Base-by-base conservation (phyloP, 2,888 invertebrate species). In the Oscheius sp. region DNA sequence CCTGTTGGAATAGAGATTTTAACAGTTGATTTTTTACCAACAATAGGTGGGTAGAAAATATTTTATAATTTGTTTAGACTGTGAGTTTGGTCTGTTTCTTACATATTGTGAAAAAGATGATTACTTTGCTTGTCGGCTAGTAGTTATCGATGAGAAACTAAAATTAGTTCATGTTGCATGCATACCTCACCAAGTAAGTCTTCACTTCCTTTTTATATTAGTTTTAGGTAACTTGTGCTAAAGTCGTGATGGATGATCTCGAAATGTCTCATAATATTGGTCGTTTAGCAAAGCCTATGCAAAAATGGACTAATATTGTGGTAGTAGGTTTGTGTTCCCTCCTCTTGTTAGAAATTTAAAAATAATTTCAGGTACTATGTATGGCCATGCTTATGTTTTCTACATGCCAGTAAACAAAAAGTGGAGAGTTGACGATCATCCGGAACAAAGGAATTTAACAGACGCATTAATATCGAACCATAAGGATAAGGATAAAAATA, bases 241-340 rank as follows among this genome's bases (percentile, higher is more conserved):
- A 47, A 26, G 49, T 49, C 1, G 22, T 62, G n/a, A 47, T 62
- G 6, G 41, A 33, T n/a, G 62, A 62, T n/a, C 20, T 24, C 9
- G 62, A 49, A 0, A 59, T 59, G 36, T 20, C 28, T 20, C 26
- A 62, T 1, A 14, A 6, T 45, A 6, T 30, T 17, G 22, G 33
- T 8, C 9, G 14, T 45, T 49, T 62, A 2, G 24, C 8, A 17
- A 30, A n/a, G 22, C 24, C 28, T 24, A 62, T 62, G 62, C 12
- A 26, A 12, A 45, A 47, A 1, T 62, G 62, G 62, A n/a, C 14
- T 30, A 47, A 62, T 36, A 20, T 62, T 47, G 14, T 62, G n/a
- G 49, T 30, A n/a, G 28, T 30, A 20, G 47, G 47, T n/a, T 8
- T 8, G 47, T 47, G 6, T 22, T 22, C 17, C n/a, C n/a, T n/a